These are phyloP conservation scores for Dendrocopos noguchii DNA, from an alignment of 2,113 vertebrate species.

Conservation along the genomic window DNA sequence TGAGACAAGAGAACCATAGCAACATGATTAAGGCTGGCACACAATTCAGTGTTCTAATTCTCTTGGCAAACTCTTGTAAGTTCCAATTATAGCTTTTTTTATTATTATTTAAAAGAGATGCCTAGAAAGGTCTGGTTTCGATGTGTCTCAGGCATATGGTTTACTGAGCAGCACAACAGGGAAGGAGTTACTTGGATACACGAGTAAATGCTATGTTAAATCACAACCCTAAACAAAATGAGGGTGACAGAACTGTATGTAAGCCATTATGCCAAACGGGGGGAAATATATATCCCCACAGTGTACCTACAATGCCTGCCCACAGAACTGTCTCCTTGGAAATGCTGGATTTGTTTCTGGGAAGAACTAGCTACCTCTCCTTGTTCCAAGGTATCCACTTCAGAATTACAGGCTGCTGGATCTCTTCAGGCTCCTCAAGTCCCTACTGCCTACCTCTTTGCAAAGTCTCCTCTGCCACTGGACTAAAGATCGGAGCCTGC, in stretches of 20 bases:
- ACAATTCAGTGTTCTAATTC: slow-evolving; percentile 36
- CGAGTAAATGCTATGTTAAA: slow-evolving; percentile 18
- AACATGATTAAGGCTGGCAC: slow-evolving; percentile 51
- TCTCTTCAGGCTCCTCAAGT: background rate
- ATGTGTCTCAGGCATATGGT: slow-evolving; percentile 39
- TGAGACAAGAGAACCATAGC: slow-evolving; percentile 59
- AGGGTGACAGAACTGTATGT: background rate
- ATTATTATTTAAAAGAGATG: background rate
- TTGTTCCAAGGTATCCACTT: background rate
- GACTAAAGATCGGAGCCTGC: background rate
- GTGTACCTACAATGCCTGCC: background rate
- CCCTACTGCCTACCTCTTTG: background rate
- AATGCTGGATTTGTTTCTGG: slow-evolving; percentile 13
- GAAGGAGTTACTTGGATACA: slow-evolving; percentile 29
- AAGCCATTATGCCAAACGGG: background rate
- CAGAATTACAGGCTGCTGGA: slow-evolving; percentile 3
- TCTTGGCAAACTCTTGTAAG: slow-evolving; percentile 44
- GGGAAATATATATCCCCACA: background rate
- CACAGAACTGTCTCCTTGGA: background rate
- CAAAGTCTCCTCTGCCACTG: background rate
- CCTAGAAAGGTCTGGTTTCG: slow-evolving; percentile 33
- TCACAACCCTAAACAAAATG: slow-evolving; percentile 12
- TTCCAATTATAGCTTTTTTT: slow-evolving; percentile 31
- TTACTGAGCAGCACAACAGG: slow-evolving; percentile 22
- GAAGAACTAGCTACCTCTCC: background rate